Base-by-base conservation (phyloP, 1,140 invertebrate genomes). In the Triops longicaudatus region DNA sequence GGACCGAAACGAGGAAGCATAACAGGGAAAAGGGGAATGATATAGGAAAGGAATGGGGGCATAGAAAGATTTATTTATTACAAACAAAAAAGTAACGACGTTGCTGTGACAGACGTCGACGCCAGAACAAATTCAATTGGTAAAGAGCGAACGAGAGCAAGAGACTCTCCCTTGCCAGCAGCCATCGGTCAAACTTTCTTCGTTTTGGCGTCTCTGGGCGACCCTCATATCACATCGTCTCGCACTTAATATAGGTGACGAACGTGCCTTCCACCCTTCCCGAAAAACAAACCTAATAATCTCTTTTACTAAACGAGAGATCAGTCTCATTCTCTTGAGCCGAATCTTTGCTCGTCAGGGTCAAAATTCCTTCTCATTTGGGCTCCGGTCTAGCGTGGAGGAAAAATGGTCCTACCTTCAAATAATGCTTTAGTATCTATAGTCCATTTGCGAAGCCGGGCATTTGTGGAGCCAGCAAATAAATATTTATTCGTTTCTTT, bases 41-140 rank as follows among this genome's bases (percentile, higher is more conserved):
- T 37, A 7, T 7, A 37, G 31, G 31, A 22, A n/a, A 63, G 50
- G 50, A 17, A 63, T 22, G 22, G 14, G 22, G 22, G 22, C 17
- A 63, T 37, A 63, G 22, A 17, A 63, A 22, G 50, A 22, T 22
- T 10, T 63, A 63, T 63, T 63, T 63, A 63, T 63, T 63, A 63
- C 10, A 63, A 63, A 63, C 50, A 22, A 63, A 63, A 63, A 63
- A 63, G 14, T 63, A 63, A 63, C 50, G 50, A 63, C 50, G 50
- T 63, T 63, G 50, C 50, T 63, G 50, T 63, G 50, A 63, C 50
- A 63, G 50, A 63, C 50, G 50, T 63, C 50, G n/a, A 63, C 50
- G 50, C 50, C 50, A 63, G 50, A 63, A 63, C 50, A 63, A 63
- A 63, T 63, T 17, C 50, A 63, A 63, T 63, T 22, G 50, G 50